Evolutionary conservation across 2,797 vertebrate species (phyloP), one percentile per base, ranked within the genome.

Genomic region (Schizopygopsis malacanthus): DNA sequence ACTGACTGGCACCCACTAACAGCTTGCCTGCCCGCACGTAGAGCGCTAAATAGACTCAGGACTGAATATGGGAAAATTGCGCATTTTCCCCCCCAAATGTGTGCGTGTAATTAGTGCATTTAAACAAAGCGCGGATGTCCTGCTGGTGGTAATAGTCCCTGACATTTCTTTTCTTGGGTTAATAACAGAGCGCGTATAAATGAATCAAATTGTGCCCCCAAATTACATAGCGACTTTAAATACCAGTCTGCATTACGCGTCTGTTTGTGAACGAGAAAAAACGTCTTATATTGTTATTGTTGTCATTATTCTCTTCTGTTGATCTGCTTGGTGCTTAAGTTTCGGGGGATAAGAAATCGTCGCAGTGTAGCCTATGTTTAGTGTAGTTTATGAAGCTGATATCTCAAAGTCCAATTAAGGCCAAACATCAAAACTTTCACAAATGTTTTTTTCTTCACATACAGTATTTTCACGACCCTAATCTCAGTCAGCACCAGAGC

Each of bases 151-250:
- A 96, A 96, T 94, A 93, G 93, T 94, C 93, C 92, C 94, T 96
- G 96, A 95, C 95, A 95, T 96, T 94, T 96, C 93, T 94, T 95
- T 94, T 96, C 95, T 91, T 93, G 95, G 95, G 95, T 96, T 96
- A 96, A 96, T 96, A 96, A 96, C 95, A 96, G 95, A 94, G 94
- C 94, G 93, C 92, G 94, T 93, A 94, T 95, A 96, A 96, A 96
- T 95, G 95, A 96, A 96, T 95, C 95, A 96, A 95, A 96, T 94
- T 94, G 95, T 95, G 94, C 93, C 93, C 95, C 94, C 92, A 96
- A 96, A 96, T 96, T 96, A 96, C 95, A 96, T 94, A 94, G 95
- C 92, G 93, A 93, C 94, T 95, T 94, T 95, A 95, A 95, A 96
- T 94, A 95, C 94, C 93, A 93, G 93, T 95, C 95, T 95, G 93